Base-by-base conservation (phyloP, 2,888 invertebrate species). In the Eurytoma adleriae region DNA sequence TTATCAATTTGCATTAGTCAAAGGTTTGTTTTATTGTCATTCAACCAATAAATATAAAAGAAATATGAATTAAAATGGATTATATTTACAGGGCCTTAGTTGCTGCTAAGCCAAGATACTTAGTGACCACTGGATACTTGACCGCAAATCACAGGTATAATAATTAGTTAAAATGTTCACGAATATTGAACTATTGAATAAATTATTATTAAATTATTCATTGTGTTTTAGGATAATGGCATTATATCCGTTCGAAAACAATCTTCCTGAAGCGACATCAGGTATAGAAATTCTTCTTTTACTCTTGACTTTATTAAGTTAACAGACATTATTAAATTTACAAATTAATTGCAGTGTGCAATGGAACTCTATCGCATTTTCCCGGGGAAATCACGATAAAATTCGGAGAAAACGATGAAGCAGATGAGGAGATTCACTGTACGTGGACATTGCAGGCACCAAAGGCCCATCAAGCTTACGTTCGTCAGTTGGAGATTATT, bases 91-190 rank as follows among this genome's bases (percentile, higher is more conserved):
- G 64, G 12, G n/a, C 10, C 1, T 48, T 18, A 48, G 48, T 48
- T 7, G 40, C 16, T n/a, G 64, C 48, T 48, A 18, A 5, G 3
- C 40, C 13, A 2, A 12, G 7, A 18, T 64, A 40, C n/a, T 64
- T 64, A 18, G 18, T 64, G 48, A 64, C 64, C 2, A 64, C 48
- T 64, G 64, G 64, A 64, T 64, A n/a, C 40, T 40, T 48, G 48
- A 64, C 48, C n/a, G 48, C 64, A 10, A 64, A 64, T 64, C 64
- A 64, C 18, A 64, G 64, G 64, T 64, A 64, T 52, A 16, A 52
- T 14, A 52, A 52, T 2, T 12, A 4, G 2, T 52, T 14, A 14
- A 12, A 16, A 10, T 50, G 50, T 4, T 12, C 12, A 50, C 5
- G 12, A 50, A 12, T 12, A 50, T 10, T 10, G 12, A 12, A 50